Conservation (phyloP, 2,888 invertebrate genomes). For the Helleia helle region DNA sequence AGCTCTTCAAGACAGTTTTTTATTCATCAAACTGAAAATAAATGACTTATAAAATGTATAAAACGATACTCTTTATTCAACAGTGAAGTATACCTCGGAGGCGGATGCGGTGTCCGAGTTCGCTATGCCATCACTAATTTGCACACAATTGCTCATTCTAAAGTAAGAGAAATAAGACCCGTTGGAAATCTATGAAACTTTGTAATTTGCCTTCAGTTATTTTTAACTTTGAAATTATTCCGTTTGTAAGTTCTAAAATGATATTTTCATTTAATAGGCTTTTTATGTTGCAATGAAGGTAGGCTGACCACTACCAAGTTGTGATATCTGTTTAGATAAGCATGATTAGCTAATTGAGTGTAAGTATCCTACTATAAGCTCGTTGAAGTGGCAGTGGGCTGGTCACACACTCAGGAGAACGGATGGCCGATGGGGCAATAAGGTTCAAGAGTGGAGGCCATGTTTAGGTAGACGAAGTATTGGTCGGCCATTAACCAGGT, state of each 20-base stretch:
- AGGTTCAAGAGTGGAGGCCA: too few species aligned
- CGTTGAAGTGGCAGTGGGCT: too few species aligned
- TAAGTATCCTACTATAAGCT: too few species aligned
- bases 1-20: too few species aligned
- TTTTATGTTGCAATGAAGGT: background rate
- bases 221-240: conserved; percentile 6
- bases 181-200: conserved; percentile 46
- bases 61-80: background rate
- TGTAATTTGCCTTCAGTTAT: conserved; percentile 38
- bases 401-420: too few species aligned
- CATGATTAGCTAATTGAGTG: too few species aligned
- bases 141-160: conserved; percentile 65
- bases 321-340: too few species aligned
- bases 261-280: background rate
- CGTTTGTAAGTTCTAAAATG: background rate
- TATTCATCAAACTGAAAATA: too few species aligned
- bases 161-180: conserved; percentile 55
- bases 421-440: too few species aligned
- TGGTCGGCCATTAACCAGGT: too few species aligned
- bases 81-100: conserved; percentile 32
- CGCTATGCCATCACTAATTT: conserved; percentile 63
- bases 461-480: too few species aligned
- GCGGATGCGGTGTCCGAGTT: conserved; percentile 38
- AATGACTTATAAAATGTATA: background rate
- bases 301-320: too few species aligned